Conservation (phyloP, 2,888 invertebrate genomes). For the Hedychridium roseum region DNA sequence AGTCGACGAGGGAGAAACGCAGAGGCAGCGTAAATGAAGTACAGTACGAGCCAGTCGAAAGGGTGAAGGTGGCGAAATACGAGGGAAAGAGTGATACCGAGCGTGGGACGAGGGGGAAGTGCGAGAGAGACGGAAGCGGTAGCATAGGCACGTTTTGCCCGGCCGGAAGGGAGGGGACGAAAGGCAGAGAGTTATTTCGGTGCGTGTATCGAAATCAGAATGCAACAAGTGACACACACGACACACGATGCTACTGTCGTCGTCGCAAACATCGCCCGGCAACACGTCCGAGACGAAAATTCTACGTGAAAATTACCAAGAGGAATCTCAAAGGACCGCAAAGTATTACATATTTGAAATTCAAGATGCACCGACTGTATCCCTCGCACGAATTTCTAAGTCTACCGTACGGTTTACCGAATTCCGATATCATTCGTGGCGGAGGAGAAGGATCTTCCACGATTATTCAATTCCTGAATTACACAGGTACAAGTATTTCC, state of each 20-base stretch:
- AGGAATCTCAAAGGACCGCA: slow-evolving; percentile 3
- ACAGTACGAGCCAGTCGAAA: slow-evolving; percentile 3
- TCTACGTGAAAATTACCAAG: slow-evolving; percentile 18
- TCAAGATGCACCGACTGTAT: not conserved
- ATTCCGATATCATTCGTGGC: too few relatives aligned
- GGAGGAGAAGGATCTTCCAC: too few relatives aligned
- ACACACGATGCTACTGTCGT: slow-evolving; percentile 22
- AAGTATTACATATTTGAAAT: not conserved
- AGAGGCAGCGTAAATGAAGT: slow-evolving; percentile 28
- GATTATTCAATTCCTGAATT: too few relatives aligned
- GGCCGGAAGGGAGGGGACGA: slow-evolving; percentile 20
- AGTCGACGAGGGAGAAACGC: slow-evolving; percentile 16
- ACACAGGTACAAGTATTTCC: too few relatives aligned
- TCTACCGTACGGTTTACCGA: too few relatives aligned
- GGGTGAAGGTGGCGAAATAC: slow-evolving; percentile 8
- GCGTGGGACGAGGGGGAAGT: slow-evolving; percentile 11
- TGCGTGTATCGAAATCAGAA: slow-evolving; percentile 54
- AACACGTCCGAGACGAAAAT: slow-evolving; percentile 22
- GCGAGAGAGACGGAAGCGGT: slow-evolving; percentile 27
- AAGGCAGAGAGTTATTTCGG: slow-evolving; percentile 52
- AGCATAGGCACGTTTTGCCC: slow-evolving; percentile 16
- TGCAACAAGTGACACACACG: slow-evolving; percentile 56
- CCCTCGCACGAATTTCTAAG: too few relatives aligned
- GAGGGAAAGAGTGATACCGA: slow-evolving; percentile 10
- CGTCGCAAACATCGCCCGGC: slow-evolving; percentile 29